Conservation (phyloP, 1,140 invertebrate species). For the Penaeus chinensis region DNA sequence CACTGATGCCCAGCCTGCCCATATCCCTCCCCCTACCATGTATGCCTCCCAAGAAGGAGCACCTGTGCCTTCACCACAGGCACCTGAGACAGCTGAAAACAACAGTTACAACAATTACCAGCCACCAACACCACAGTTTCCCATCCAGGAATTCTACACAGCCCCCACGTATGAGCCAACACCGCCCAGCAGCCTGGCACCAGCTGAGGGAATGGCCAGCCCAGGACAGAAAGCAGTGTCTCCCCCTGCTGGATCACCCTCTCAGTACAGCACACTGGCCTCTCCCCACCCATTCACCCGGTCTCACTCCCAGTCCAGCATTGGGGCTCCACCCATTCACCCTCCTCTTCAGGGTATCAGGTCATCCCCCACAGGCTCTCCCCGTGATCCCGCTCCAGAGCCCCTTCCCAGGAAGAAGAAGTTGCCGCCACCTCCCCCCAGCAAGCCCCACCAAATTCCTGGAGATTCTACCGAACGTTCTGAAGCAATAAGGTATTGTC, state of each 20-base stretch:
- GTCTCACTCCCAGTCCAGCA: constrained; percentile 44
- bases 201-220: neutral
- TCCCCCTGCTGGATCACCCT: constrained; percentile 39
- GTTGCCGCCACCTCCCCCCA: constrained; percentile 31
- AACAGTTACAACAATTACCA: constrained; percentile 20
- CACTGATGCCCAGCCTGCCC: neutral
- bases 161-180: constrained; percentile 39
- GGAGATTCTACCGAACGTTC: constrained; percentile 33
- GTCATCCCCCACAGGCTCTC: constrained; percentile 27
- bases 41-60: constrained; percentile 25
- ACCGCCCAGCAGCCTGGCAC: constrained; percentile 3
- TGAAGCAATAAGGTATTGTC: constrained; percentile 52
- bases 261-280: constrained; percentile 45
- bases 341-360: constrained; percentile 18
- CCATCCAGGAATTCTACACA: constrained; percentile 54
- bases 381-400: constrained; percentile 36
- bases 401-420: constrained; percentile 52
- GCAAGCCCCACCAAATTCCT: constrained; percentile 17
- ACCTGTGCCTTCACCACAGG: constrained; percentile 5
- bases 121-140: constrained; percentile 27
- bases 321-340: constrained; percentile 31
- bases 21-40: neutral
- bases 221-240: constrained; percentile 20
- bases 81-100: constrained; percentile 2
- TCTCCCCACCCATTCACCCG: constrained; percentile 54